These are phyloP conservation scores for Nomada lathburiana DNA, from an alignment of 2,888 invertebrate genomes.

Conservation along the genomic window DNA sequence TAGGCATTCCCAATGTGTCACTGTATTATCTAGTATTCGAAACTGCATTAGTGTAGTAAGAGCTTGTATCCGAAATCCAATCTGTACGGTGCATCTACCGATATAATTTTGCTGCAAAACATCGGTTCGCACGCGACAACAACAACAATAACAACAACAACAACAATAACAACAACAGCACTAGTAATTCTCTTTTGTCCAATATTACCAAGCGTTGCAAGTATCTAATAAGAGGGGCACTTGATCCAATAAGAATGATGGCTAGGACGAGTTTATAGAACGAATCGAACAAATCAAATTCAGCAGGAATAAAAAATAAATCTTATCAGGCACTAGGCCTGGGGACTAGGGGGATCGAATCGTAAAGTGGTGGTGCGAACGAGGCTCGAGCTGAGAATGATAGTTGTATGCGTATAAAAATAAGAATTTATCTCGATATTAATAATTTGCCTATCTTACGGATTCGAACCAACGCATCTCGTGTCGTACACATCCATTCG, in stretches of 20 bases:
- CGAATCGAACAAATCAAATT: neutral
- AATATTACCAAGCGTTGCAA: neutral
- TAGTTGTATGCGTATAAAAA: constrained; percentile 68
- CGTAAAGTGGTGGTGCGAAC: constrained; percentile 18
- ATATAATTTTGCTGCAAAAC: neutral
- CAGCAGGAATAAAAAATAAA: too few species aligned
- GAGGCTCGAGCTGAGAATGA: constrained; percentile 48
- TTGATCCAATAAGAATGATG: constrained; percentile 8
- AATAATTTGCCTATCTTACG: constrained; percentile 61
- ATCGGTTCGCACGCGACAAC: neutral
- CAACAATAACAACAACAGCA: constrained; percentile 3
- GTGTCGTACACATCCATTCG: constrained; percentile 34
- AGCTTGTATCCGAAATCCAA: neutral
- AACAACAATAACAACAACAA: neutral
- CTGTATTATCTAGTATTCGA: too few species aligned
- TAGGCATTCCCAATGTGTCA: too few species aligned
- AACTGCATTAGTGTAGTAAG: neutral
- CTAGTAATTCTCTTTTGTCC: neutral
- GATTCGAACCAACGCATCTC: constrained; percentile 54
- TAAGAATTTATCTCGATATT: constrained; percentile 69
- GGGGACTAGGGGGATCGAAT: neutral
- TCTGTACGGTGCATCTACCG: neutral
- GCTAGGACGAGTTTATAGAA: neutral
- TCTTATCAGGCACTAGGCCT: too few species aligned
- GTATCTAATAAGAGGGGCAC: constrained; percentile 1